Evolutionary conservation across 2,888 invertebrate species (phyloP), one percentile per base, ranked within the genome.

Genomic region (Rhamphomyia laevipes): DNA sequence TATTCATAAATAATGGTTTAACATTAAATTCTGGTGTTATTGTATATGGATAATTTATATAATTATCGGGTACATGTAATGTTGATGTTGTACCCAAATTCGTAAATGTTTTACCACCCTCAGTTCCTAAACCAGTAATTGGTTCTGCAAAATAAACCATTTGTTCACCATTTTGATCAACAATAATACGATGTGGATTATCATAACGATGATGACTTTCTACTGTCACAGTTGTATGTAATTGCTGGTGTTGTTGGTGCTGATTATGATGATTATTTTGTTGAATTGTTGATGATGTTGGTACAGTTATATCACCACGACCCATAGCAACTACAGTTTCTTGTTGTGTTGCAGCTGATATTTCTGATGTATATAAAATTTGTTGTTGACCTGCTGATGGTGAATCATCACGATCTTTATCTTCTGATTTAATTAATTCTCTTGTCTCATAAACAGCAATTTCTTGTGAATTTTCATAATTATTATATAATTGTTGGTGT

Each of bases 81-180:
- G 49, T 48, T 37, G 49, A 48, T 10, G 51, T 51, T 31, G 60
- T 62, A 6, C 68, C 68, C 51, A 69, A 51, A 52, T 69, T 69
- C 12, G 68, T 68, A 47, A 68, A 69, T 0, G 69, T 69, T 54
- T 69, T 69, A 2, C 61, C 53, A 55, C 70, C 70, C 43, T 61
- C 23, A 15, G 42, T 6, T 4, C 4, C 13, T n/a, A 35, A 35
- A 35, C n/a, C 7, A n/a, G 35, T 4, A 13, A 35, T 13, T 13
- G 7, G 23, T 7, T 41, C 10, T 13, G 16, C 41, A 23, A 27
- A 13, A 42, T 12, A 21, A 4, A n/a, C 5, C 15, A 42, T 13
- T 15, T n/a, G 23, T 7, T 23, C 23, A 23, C 42, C 42, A 42
- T 42, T 42, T 10, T 13, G 21, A 42, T 23, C 23, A 17, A 21